phyloP scores from a whole-genome alignment of 2,888 invertebrate genomes.

The Willowsia nigromaculata region DNA sequence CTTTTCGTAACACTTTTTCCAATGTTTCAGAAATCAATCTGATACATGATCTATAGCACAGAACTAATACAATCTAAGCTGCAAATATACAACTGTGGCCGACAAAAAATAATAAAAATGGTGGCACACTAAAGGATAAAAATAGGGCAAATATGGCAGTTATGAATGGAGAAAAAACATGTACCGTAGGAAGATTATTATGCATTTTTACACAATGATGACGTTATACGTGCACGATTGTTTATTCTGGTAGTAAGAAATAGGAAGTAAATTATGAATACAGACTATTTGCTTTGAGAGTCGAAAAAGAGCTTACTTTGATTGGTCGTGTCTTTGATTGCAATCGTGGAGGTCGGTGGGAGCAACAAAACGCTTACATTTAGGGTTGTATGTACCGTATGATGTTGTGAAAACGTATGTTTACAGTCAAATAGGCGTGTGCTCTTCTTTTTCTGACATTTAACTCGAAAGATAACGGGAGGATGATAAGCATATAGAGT shows the following conservation, averaged over 20 bases:
- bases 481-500: constrained; percentile 23
- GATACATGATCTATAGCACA: not conserved
- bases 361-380: not conserved
- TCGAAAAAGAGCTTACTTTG: not conserved
- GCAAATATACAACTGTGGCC: too few species aligned
- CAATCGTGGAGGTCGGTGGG: not conserved
- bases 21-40: constrained; percentile 1
- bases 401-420: not conserved
- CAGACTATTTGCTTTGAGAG: not conserved
- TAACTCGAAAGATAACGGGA: constrained; percentile 41
- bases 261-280: constrained; percentile 1
- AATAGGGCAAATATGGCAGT: constrained; percentile 52
- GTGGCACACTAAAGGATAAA: not conserved
- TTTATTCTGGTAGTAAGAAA: not conserved
- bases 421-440: constrained; percentile 42
- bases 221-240: too few species aligned
- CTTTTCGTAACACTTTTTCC: constrained; percentile 55
- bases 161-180: not conserved
- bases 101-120: not conserved
- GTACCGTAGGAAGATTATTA: not conserved
- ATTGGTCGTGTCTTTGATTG: not conserved
- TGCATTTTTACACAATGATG: too few species aligned
- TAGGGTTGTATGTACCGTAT: not conserved
- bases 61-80: too few species aligned
- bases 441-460: constrained; percentile 58